A percentile compares a stretch with the other conserved stretches of the same genome.
Conservation (phyloP, 2,797 vertebrate species). For the Gambelia wislizenii region DNA sequence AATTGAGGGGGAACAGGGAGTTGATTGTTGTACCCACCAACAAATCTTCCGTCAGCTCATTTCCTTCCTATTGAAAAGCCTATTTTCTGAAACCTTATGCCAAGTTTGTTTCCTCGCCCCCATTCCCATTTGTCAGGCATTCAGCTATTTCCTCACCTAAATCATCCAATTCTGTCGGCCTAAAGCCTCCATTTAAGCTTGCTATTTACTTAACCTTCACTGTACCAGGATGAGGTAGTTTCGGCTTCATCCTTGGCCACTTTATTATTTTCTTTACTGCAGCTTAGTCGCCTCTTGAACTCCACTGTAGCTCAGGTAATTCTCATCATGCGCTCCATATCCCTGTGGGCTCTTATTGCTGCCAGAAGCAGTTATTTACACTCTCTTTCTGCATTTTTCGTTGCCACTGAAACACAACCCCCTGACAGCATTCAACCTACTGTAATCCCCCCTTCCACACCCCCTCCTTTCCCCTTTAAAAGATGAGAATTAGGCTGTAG, state of each 20-base stretch:
- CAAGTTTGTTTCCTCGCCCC: constrained; percentile 33
- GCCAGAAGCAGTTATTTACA: constrained; percentile 67
- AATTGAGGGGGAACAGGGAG: not conserved
- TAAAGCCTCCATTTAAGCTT: constrained; percentile 62
- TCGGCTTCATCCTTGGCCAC: constrained; percentile 58
- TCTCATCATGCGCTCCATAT: constrained; percentile 56
- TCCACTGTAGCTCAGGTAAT: constrained; percentile 64
- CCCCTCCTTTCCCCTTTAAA: constrained; percentile 4
- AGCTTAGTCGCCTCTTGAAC: constrained; percentile 66
- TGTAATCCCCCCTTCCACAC: constrained; percentile 46
- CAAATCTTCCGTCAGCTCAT: constrained; percentile 30
- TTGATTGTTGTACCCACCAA: constrained; percentile 33
- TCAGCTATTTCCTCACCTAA: constrained; percentile 43
- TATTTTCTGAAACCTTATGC: not conserved
- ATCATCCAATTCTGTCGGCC: constrained; percentile 34
- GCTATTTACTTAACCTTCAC: constrained; percentile 70
- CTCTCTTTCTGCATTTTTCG: constrained; percentile 68
- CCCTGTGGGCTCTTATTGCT: constrained; percentile 57
- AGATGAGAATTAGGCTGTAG: not conserved
- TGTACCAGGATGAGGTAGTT: constrained; percentile 54
- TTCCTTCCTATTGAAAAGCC: constrained; percentile 30
- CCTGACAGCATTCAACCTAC: constrained; percentile 58
- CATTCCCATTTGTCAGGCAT: constrained; percentile 41
- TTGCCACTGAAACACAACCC: constrained; percentile 59
- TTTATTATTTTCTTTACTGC: constrained; percentile 63